These are phyloP conservation scores for Sander lucioperca DNA, from an alignment of 2,113 vertebrate genomes.

Conservation along the genomic window DNA sequence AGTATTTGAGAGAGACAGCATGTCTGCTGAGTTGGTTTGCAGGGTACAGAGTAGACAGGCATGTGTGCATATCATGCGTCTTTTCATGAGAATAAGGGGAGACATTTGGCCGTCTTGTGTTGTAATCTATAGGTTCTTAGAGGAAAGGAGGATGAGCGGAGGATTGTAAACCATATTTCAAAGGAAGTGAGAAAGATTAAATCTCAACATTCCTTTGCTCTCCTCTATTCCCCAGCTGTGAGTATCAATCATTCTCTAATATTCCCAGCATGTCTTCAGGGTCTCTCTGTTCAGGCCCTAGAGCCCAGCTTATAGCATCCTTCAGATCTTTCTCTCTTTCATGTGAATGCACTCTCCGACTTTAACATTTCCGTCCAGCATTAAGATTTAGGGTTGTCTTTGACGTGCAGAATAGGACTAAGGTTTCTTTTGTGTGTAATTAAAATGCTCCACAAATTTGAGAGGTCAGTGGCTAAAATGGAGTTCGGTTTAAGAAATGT, in stretches of 20 bases:
- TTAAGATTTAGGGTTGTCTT: slow-evolving; percentile 63
- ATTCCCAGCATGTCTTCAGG: slow-evolving; percentile 76
- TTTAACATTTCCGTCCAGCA: slow-evolving; percentile 69
- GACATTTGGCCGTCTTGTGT: slow-evolving; percentile 42
- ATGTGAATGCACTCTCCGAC: slow-evolving; percentile 68
- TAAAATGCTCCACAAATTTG: slow-evolving; percentile 40
- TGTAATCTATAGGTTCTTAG: slow-evolving; percentile 72
- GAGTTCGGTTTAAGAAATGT: slow-evolving; percentile 1
- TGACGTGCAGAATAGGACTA: slow-evolving; percentile 24
- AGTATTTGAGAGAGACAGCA: slow-evolving; percentile 19
- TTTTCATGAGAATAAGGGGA: slow-evolving; percentile 64
- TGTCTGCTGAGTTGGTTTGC: slow-evolving; percentile 11
- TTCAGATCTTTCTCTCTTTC: slow-evolving; percentile 78
- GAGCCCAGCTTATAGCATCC: slow-evolving; percentile 75
- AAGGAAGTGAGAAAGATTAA: slow-evolving; percentile 64
- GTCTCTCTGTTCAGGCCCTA: slow-evolving; percentile 63
- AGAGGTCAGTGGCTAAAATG: slow-evolving; percentile 41
- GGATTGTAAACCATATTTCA: slow-evolving; percentile 73
- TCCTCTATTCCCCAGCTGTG: slow-evolving; percentile 68
- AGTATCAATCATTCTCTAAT: slow-evolving; percentile 79
- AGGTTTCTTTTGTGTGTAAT: slow-evolving; percentile 39
- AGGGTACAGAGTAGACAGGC: slow-evolving; percentile 5
- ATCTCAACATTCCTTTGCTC: slow-evolving; percentile 57
- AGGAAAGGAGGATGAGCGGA: slow-evolving; percentile 45
- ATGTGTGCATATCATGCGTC: slow-evolving; percentile 21